Evolutionary conservation across 2,113 vertebrate genomes (phyloP), one percentile per base, ranked within the genome.

Genomic region (Tamias sibiricus): DNA sequence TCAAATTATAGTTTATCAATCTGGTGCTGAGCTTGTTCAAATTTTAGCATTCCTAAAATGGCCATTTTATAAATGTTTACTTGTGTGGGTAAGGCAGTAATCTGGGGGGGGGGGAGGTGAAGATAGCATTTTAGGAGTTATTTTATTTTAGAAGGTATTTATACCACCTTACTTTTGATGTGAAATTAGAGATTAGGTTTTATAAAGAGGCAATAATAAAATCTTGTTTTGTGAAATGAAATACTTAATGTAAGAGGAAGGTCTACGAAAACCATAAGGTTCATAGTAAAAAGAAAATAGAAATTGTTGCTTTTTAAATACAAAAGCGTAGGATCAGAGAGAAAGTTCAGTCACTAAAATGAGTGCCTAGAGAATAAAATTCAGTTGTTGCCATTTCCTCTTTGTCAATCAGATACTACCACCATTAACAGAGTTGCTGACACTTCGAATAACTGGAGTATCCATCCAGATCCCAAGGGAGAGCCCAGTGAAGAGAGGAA

Each of bases 331-430:
- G 94, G 91, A 98, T 96, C 79, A 95, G 96, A 97, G 62, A 95
- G 89, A 97, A 97, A 98, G 75, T 98, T 97, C 94, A 97, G 68
- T 95, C 95, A 96, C 93, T 96, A 97, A 92, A 98, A 96, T 96
- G 97, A 98, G 86, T 97, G 97, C 93, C 98, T 98, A 79, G 98
- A 98, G 97, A 98, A 97, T 98, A 95, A 96, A 98, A 75, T 96
- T 97, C 97, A 98, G 97, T 99, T 98, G 91, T 98, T 98, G 97
- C 97, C 97, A 98, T 98, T 98, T 99, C 98, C 98, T 98, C 89
- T 98, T 98, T 98, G 98, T 99, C 98, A 98, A 97, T 98, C 96
- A 99, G 99, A 97, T 97, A 98, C 98, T 77, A 90, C 96, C 97
- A 98, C 95, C 97, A 98, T 98, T 95, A 98, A 93, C 94, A 98